These are phyloP conservation scores for Troglohyphantes excavatus DNA, from an alignment of 2,888 invertebrate species.

Conservation along the genomic window DNA sequence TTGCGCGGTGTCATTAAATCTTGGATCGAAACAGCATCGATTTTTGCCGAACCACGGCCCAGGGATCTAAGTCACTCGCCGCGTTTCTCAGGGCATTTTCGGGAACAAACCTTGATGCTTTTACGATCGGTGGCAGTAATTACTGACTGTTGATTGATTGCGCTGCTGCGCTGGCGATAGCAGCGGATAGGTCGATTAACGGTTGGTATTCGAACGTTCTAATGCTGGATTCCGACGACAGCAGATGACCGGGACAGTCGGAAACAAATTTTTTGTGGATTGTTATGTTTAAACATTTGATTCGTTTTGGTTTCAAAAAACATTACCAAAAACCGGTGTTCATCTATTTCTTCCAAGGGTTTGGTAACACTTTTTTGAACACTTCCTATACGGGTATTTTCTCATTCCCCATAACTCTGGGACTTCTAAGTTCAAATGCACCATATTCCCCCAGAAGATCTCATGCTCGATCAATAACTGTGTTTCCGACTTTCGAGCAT, in stretches of 20 bases:
- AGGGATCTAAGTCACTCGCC: not conserved
- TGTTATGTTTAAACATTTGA: too few species aligned
- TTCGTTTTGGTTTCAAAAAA: too few species aligned
- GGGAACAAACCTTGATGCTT: not conserved
- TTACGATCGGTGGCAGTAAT: conserved; percentile 2
- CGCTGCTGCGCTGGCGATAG: not conserved
- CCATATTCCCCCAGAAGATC: too few species aligned
- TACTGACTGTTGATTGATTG: conserved; percentile 3
- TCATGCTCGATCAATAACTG: too few species aligned
- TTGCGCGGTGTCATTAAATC: not conserved
- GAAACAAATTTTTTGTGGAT: not conserved
- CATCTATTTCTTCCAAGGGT: too few species aligned
- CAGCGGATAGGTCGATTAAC: not conserved
- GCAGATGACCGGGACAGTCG: not conserved
- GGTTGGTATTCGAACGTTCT: not conserved
- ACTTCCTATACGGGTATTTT: too few species aligned
- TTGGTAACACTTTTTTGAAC: too few species aligned
- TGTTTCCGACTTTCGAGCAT: too few species aligned
- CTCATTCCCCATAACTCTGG: too few species aligned
- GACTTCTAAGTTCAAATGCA: too few species aligned
- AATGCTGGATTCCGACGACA: not conserved
- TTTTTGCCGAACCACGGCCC: not conserved
- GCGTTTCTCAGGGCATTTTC: not conserved
- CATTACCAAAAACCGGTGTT: too few species aligned
- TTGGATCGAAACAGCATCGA: not conserved